Evolutionary conservation across 2,888 invertebrate species (phyloP).

Genomic region (Drosophila mulleri): DNA sequence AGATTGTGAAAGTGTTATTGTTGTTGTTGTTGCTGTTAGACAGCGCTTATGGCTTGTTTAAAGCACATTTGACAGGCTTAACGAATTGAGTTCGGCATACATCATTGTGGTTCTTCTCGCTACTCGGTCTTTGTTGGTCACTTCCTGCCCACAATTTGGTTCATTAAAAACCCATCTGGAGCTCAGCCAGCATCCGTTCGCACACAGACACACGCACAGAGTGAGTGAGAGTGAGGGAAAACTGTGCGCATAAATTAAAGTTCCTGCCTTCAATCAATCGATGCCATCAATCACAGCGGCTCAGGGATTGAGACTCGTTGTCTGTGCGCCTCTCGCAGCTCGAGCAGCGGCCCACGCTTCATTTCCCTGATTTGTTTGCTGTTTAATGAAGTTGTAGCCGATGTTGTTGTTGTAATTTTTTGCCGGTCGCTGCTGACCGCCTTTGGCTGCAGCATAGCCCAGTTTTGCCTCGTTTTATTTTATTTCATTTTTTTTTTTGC

Average conservation of each 20-base stretch:
- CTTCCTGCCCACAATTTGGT: slow-evolving; percentile 37
- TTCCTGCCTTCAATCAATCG: slow-evolving; percentile 49
- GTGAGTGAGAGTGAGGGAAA: slow-evolving; percentile 1
- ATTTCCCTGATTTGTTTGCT: slow-evolving; percentile 44
- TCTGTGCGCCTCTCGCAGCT: background rate
- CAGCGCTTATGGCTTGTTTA: slow-evolving; percentile 2
- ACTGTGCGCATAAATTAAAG: slow-evolving; percentile 39
- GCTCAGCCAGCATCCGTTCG: slow-evolving; percentile 36
- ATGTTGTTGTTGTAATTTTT: slow-evolving; percentile 3
- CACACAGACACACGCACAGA: background rate
- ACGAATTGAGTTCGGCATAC: slow-evolving; percentile 3
- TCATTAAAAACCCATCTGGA: slow-evolving; percentile 50
- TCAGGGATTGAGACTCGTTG: slow-evolving; percentile 17
- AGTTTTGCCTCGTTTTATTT: slow-evolving; percentile 29
- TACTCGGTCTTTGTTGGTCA: background rate
- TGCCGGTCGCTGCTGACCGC: slow-evolving; percentile 43
- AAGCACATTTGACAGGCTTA: slow-evolving; percentile 27
- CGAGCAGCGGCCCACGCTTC: slow-evolving; percentile 40
- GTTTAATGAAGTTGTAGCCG: slow-evolving; percentile 36
- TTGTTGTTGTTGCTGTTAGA: slow-evolving; percentile 4
- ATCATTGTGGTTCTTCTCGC: background rate
- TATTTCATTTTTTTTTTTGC: slow-evolving; percentile 6
- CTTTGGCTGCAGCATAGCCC: slow-evolving; percentile 53
- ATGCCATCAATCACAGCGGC: slow-evolving; percentile 53
- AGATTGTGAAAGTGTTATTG: slow-evolving; percentile 1